Evolutionary conservation across 1,140 invertebrate genomes (phyloP), one percentile per base, ranked within the genome.

Genomic region (Chrysomallon squamiferum): DNA sequence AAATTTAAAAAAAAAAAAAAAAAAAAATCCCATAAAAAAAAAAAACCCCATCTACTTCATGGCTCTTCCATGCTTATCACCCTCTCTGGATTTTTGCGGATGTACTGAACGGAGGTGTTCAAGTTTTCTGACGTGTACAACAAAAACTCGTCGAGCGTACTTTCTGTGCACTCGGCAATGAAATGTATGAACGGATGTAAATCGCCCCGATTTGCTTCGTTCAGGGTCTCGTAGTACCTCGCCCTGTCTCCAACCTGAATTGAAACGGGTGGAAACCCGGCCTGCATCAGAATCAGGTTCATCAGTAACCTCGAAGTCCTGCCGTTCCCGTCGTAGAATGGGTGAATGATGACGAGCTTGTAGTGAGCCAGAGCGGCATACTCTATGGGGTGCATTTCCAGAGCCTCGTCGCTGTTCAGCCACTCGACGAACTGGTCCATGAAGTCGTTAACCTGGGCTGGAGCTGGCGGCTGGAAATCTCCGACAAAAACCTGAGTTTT

Each of bases 221-320:
- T 91, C 15, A 99, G 86, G 75, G 92, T 90, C 71, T 95, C 90
- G 81, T 97, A 98, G 76, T 90, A 90, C 25, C 80, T 71, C 25
- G 87, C 81, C 72, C 94, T 88, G 75, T 98, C 93, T 78, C 96
- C 93, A 74, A 97, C 96, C 59, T 93, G 89, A 60, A 99, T 94
- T 57, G 97, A 97, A 5, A 97, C 94, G 0, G 96, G 95, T 3
- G 96, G 96, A 87, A 93, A 98, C 0, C 96, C 96, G n/a, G 94
- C 93, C 84, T 95, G 93, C 93, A 99, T 97, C n/a, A 99, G 87
- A 66, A 99, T 92, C 66, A 96, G 89, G 84, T 99, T 99, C 96
- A 99, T 98, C 0, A 99, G 86, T 9, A 99, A 87, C 43, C 96
- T 87, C 2, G 95, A 95, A 0, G 96, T 98, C 75, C 97, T 88